Evolutionary conservation across 2,888 invertebrate species (phyloP).

Genomic region (Achlya flavicornis): DNA sequence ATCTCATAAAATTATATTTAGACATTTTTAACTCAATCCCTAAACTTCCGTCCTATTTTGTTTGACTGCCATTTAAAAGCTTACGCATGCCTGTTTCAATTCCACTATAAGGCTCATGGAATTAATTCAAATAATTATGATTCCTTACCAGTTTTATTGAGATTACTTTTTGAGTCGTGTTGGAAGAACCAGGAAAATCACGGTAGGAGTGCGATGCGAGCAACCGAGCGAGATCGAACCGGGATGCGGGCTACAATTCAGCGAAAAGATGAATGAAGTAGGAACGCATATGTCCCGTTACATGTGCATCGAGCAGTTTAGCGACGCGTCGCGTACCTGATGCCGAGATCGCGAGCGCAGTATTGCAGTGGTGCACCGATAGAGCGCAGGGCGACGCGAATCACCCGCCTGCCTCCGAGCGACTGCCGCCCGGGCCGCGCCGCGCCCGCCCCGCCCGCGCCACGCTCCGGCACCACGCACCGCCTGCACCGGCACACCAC

Average conservation of each 20-base stretch:
- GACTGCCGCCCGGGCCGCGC: conserved; percentile 79
- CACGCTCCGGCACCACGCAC: conserved; percentile 46
- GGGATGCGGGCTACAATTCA: conserved; percentile 38
- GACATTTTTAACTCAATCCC: conserved; percentile 1
- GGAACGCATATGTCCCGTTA: conserved; percentile 52
- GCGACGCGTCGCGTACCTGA: conserved; percentile 58
- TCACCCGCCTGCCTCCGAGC: conserved; percentile 76
- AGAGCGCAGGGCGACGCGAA: conserved; percentile 69
- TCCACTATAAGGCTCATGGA: conserved; percentile 25
- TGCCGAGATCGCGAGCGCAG: conserved; percentile 65
- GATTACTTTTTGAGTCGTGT: conserved; percentile 29
- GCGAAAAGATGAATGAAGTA: conserved; percentile 65
- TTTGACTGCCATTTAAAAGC: conserved; percentile 40
- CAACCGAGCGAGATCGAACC: conserved; percentile 28
- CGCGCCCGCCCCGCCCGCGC: conserved; percentile 63
- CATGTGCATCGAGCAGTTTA: conserved; percentile 50
- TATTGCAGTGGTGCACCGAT: conserved; percentile 63
- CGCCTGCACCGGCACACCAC: conserved; percentile 56
- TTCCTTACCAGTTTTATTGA: conserved; percentile 34
- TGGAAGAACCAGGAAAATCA: conserved; percentile 29
- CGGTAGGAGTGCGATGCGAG: conserved; percentile 23
- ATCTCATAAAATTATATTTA: conserved; percentile 15
- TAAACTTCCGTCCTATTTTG: conserved; percentile 7
- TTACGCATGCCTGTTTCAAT: conserved; percentile 46
- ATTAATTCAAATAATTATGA: conserved; percentile 15